Evolutionary conservation across 2,797 vertebrate species (phyloP), one percentile per base, ranked within the genome.

Genomic region (Amazonetta brasiliensis): DNA sequence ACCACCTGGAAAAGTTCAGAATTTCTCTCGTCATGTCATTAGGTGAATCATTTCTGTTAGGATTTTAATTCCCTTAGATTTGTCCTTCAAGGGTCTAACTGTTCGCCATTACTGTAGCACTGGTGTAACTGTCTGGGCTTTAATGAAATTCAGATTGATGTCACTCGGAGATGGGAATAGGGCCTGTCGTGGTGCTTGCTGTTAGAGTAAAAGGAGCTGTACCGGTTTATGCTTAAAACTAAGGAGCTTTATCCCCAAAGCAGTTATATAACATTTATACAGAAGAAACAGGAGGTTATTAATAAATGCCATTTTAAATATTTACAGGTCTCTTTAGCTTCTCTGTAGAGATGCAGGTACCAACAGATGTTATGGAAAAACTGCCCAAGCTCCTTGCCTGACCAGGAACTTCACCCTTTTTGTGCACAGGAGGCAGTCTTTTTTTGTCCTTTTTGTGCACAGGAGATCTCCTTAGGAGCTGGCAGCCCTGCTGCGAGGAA

Each of bases 131-230:
- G 35, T 35, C 35, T 79, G 64, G 67, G 43, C 22, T 21, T 66
- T 84, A 90, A 69, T 90, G 59, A 86, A 56, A 52, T 71, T 35
- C 52, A 86, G 71, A 79, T 84, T 92, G 78, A 88, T 92, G 79
- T 69, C n/a, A 63, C 31, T 28, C 43, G n/a, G 59, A 76, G 74
- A 46, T 52, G 50, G 63, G 67, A 90, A 52, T 37, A 52, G 55
- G 63, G 54, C 52, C 43, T 64, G 18, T 26, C 39, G 31, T 59
- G 9, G 12, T 82, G 87, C 84, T 76, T 82, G 87, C 84, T 76
- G 3, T 63, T 89, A 67, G 43, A 76, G 68, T 69, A 74, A 76
- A 63, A 91, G 64, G 39, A 71, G 52, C 66, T 78, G 50, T 69
- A 44, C 66, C 28, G 33, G 39, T 84, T 81, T 64, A 15, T 68